Evolutionary conservation across 2,797 vertebrate species (phyloP).

Genomic region (Enteromius fasciolatus): DNA sequence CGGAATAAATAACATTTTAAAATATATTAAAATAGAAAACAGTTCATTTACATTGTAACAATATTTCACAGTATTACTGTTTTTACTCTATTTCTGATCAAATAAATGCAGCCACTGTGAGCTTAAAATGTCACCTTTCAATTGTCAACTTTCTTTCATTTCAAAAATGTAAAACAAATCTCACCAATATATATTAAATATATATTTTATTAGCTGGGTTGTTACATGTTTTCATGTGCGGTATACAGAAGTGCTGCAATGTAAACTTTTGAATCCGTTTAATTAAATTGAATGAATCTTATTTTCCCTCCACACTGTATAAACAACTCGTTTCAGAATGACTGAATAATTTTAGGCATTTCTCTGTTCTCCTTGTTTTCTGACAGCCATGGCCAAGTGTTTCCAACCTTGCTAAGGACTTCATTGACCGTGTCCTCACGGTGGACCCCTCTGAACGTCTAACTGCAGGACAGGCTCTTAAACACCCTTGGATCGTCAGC

Average conservation of each 20-base stretch:
- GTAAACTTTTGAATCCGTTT: not conserved
- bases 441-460: conserved; percentile 92
- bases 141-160: not conserved
- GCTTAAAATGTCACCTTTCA: no score
- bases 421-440: conserved; percentile 93
- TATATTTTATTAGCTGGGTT: not conserved
- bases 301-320: not conserved
- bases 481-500: conserved; percentile 97
- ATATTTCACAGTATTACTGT: not conserved
- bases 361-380: conserved; percentile 29
- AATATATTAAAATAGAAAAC: not conserved
- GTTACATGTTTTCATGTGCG: not conserved
- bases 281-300: not conserved
- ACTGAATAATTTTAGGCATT: not conserved
- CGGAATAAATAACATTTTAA: not conserved
- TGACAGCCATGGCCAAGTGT: conserved; percentile 97
- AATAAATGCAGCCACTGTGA: no score
- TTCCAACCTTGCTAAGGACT: conserved; percentile 98
- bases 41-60: not conserved
- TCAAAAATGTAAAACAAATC: no score
- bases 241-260: not conserved
- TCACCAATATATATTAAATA: not conserved
- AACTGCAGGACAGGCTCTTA: conserved; percentile 91
- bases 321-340: not conserved
- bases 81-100: no score